Percentiles rank a stretch among this genome's conserved stretches.
Conservation (phyloP, 2,797 vertebrate genomes). For the Sphenodon punctatus region DNA sequence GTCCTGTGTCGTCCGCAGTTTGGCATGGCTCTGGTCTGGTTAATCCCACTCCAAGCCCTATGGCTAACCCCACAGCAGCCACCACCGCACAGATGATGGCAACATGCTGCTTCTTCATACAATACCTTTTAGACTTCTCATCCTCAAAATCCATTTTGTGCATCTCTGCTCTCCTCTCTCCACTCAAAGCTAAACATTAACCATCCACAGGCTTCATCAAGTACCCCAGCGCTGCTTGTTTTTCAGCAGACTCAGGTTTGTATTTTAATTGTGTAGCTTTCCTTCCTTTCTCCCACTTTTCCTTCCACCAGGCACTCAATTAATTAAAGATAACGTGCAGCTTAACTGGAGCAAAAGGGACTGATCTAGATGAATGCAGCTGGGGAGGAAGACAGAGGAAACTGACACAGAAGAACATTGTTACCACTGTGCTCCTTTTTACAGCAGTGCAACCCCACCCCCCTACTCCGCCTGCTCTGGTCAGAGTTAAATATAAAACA, state of each 20-base stretch:
- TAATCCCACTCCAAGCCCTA: slow-evolving; percentile 90
- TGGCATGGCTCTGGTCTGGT: slow-evolving; percentile 61
- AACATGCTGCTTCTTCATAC: slow-evolving; percentile 83
- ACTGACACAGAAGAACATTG: slow-evolving; percentile 31
- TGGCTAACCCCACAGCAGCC: slow-evolving; percentile 80
- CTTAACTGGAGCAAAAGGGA: slow-evolving; percentile 30
- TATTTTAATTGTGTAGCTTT: slow-evolving; percentile 38
- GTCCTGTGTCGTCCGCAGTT: neutral
- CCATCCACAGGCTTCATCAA: slow-evolving; percentile 7
- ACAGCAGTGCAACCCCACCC: slow-evolving; percentile 52
- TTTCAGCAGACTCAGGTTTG: slow-evolving; percentile 42
- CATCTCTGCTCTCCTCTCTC: slow-evolving; percentile 56
- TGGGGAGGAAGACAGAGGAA: slow-evolving; percentile 13
- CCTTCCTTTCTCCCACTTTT: neutral
- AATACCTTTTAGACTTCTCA: slow-evolving; percentile 76
- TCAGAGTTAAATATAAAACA: slow-evolving; percentile 86
- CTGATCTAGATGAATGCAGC: slow-evolving; percentile 36
- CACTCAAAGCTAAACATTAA: slow-evolving; percentile 30
- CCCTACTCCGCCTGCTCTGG: slow-evolving; percentile 59
- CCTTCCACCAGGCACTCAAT: slow-evolving; percentile 26
- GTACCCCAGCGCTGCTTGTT: slow-evolving; percentile 42
- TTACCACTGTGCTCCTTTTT: slow-evolving; percentile 51
- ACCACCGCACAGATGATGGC: slow-evolving; percentile 81
- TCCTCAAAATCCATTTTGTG: slow-evolving; percentile 77
- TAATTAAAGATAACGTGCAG: slow-evolving; percentile 39